Percentiles rank a stretch among this genome's conserved stretches.
phyloP scores from a whole-genome alignment of 1,140 invertebrate species.

The Melitaea cinxia region DNA sequence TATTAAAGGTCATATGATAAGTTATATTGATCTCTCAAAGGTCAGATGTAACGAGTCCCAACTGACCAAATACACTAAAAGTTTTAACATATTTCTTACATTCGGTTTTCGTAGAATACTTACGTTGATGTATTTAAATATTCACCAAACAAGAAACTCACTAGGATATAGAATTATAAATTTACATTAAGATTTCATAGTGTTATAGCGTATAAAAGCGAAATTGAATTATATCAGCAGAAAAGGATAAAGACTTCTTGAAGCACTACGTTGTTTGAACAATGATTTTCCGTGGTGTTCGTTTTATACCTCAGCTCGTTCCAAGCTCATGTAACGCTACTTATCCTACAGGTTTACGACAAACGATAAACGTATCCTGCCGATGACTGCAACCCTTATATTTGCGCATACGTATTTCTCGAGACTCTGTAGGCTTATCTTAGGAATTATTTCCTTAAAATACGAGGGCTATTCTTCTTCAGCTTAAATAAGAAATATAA shows the following conservation, averaged over 20 bases:
- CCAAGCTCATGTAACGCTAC: constrained; percentile 61
- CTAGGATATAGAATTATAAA: neutral
- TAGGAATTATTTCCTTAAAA: constrained; percentile 45
- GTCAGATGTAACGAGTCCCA: constrained; percentile 56
- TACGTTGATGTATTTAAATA: constrained; percentile 3
- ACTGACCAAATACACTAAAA: constrained; percentile 48
- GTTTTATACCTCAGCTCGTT: constrained; percentile 50
- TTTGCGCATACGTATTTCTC: constrained; percentile 52
- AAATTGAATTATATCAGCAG: neutral
- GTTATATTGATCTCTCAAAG: constrained; percentile 52
- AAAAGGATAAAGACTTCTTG: constrained; percentile 5
- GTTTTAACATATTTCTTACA: constrained; percentile 35
- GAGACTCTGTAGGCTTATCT: constrained; percentile 54
- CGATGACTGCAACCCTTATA: constrained; percentile 51
- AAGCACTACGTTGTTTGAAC: constrained; percentile 32
- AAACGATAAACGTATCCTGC: constrained; percentile 63
- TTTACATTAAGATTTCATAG: neutral
- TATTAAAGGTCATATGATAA: constrained; percentile 76
- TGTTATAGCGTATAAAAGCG: neutral
- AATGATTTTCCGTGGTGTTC: constrained; percentile 43
- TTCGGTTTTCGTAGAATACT: neutral
- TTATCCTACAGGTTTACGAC: constrained; percentile 67
- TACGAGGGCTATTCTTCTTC: constrained; percentile 9
- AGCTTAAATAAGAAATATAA: neutral
- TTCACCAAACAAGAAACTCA: neutral